Base-by-base conservation (phyloP, 2,113 vertebrate species). In the Hyla sarda region DNA sequence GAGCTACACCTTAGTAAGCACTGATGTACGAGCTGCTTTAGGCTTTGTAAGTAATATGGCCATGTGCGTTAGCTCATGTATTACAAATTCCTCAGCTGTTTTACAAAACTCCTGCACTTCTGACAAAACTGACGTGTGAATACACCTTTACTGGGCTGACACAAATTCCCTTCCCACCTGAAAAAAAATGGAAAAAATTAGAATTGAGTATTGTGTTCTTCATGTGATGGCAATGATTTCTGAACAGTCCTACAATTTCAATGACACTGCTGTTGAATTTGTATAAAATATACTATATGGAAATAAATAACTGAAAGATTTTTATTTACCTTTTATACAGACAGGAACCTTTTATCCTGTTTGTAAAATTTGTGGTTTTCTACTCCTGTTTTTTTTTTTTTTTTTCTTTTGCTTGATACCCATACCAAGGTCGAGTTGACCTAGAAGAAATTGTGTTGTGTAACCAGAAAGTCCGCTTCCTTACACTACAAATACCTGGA, bases 401-500 rank as follows among this genome's bases (percentile, higher is more conserved):
- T 8, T 25, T 19, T 32, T 60, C 17, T 16, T 28, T 50, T 73
- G 19, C 17, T 30, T 11, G 17, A 8, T 30, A 4, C 74, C 47
- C 6, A 41, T 76, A 54, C 69, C 54, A 30, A 48, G 56, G 52
- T 76, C 32, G 2, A 23, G n/a, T 13, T n/a, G 47, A 41, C 52
- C 30, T 50, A 28, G 11, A 47, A 50, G 56, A 47, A 76, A 45
- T 47, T 71, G 60, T 71, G 16, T 10, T 72, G 45, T 28, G 47
- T 34, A 62, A 65, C 47, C 58, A 52, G 74, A 25, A 85, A 84
- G 23, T 76, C 32, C 11, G 67, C 30, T 62, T 30, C 34, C n/a
- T 48, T 41, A 78, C 83, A 77, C 21, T 37, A 13, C 52, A 47
- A 77, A 50, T 50, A 78, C 83, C 58, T 85, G 83, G 83, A 79